These are phyloP conservation scores for Amphiprion ocellaris DNA, from an alignment of 2,113 vertebrate genomes.

Conservation along the genomic window DNA sequence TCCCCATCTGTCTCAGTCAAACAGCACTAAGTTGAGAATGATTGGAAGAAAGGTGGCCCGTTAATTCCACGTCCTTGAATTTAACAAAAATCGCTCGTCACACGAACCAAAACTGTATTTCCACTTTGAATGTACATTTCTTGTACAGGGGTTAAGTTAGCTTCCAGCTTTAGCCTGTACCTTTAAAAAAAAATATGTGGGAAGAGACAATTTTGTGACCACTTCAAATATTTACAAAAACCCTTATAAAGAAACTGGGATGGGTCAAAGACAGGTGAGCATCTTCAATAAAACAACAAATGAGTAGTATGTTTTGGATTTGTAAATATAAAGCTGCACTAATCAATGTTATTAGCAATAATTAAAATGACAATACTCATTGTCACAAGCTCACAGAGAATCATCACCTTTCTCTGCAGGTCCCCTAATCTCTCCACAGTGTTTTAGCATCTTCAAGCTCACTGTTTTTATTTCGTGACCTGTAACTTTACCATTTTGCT, in stretches of 20 bases:
- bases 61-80: slow-evolving; percentile 69
- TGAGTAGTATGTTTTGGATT: not conserved
- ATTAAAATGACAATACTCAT: not conserved
- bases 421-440: not conserved
- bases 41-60: slow-evolving; percentile 58
- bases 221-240: not conserved
- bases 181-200: slow-evolving; percentile 9
- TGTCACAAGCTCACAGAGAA: not conserved
- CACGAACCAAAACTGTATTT: slow-evolving; percentile 33
- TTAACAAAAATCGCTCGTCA: slow-evolving; percentile 45
- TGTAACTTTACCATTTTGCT: not conserved
- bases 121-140: slow-evolving; percentile 20
- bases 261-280: slow-evolving; percentile 1
- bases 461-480: not conserved
- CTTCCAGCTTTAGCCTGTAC: not conserved
- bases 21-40: slow-evolving; percentile 67
- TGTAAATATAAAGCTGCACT: not conserved
- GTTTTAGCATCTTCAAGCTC: not conserved
- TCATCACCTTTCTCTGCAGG: not conserved
- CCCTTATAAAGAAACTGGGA: not conserved
- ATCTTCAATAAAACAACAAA: not conserved
- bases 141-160: slow-evolving; percentile 2
- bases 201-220: not conserved
- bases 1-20: slow-evolving; percentile 84
- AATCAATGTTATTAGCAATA: not conserved